phyloP scores from a whole-genome alignment of 2,113 vertebrate species.

The Anoplopoma fimbria region DNA sequence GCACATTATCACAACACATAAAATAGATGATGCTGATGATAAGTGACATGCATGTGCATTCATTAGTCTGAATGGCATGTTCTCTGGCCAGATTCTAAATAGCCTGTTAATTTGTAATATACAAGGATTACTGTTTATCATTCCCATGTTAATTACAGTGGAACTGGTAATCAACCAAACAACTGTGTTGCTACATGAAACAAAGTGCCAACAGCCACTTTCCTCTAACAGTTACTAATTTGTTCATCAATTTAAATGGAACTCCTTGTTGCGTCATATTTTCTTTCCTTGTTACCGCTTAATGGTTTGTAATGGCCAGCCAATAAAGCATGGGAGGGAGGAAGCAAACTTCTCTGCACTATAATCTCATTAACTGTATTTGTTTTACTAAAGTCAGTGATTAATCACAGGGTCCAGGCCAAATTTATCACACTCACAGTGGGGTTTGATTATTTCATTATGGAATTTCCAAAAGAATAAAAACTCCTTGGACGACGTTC shows the following conservation, averaged over 20 bases:
- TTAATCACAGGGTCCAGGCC: conserved; percentile 62
- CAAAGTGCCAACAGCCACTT: conserved; percentile 30
- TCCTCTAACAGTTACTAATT: conserved; percentile 67
- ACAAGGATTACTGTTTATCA: conserved; percentile 60
- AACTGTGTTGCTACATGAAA: conserved; percentile 51
- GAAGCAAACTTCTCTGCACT: conserved; percentile 51
- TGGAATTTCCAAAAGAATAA: conserved; percentile 55
- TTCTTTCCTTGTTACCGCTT: conserved; percentile 46
- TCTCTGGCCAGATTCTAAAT: conserved; percentile 39
- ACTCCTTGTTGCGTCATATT: conserved; percentile 57
- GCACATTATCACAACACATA: conserved; percentile 3
- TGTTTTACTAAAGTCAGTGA: conserved; percentile 60
- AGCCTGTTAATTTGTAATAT: conserved; percentile 53
- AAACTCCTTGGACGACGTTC: conserved; percentile 47
- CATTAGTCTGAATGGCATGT: conserved; percentile 39
- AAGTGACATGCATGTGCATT: conserved; percentile 12
- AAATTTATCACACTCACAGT: conserved; percentile 67
- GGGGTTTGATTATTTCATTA: conserved; percentile 76
- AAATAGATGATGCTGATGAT: conserved; percentile 33
- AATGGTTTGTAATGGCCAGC: conserved; percentile 57
- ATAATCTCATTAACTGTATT: conserved; percentile 67
- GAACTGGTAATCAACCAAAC: conserved; percentile 67
- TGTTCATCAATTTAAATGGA: conserved; percentile 70
- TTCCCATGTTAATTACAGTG: conserved; percentile 64
- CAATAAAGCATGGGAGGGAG: conserved; percentile 48